Base-by-base conservation (phyloP, 2,797 vertebrate species). In the Sebastes itinus region DNA sequence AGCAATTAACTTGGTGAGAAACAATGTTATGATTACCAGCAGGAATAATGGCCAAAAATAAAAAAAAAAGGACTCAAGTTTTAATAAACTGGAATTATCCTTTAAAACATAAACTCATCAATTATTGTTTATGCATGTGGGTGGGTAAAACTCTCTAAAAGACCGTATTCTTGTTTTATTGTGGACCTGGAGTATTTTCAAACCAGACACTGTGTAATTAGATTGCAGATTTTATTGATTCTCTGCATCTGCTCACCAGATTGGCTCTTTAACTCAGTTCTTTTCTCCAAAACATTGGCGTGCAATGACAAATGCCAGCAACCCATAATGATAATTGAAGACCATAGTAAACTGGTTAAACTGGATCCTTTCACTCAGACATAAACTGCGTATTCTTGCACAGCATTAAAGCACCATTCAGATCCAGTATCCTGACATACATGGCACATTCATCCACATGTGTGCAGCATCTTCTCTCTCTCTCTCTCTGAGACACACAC, bases 391-490 rank as follows among this genome's bases (percentile, higher is more conserved):
- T 20, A 13, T 77, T 70, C 12, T 61, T 61, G 28, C 11, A 10
- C 23, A 58, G 22, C 23, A 64, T 79, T 33, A 71, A 71, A 76
- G 32, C 23, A 52, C 38, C 62, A 55, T 78, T 59, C 68, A 75
- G 66, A 76, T 74, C 30, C 62, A 46, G 46, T 22, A 20, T 71
- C 25, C 14, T 68, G 49, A 54, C 65, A 65, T 63, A 16, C 23
- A 13, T 0, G 6, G 25, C 64, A 68, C 23, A 61, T 66, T 77
- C 35, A 76, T n/a, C 13, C 22, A 56, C 75, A 64, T 72, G 62
- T 64, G 28, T 58, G 67, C 60, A 20, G 35, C 13, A 1, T n/a
- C 20, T 58, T 49, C 25, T 56, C 10, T 42, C 5, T 69, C 38
- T 65, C 63, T 7, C 65, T 3, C 25, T 70, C 46, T 5, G 49